Conservation (phyloP, 2,888 invertebrate species). For the Apamea sordens region DNA sequence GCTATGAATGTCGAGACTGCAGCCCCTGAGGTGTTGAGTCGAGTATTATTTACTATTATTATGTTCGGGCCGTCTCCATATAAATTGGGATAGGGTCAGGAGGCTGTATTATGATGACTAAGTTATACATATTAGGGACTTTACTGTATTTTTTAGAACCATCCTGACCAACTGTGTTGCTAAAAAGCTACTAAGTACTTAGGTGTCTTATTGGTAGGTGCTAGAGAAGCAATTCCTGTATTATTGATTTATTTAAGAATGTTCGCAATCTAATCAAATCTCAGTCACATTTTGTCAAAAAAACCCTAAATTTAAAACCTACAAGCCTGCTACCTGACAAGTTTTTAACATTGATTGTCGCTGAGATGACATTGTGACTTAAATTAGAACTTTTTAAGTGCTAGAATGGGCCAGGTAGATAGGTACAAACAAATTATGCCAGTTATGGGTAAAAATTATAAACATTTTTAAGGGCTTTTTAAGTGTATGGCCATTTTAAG, state of each 20-base stretch:
- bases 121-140: too few relatives aligned
- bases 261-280: not conserved
- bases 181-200: too few relatives aligned
- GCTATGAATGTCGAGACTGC: too few relatives aligned
- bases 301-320: not conserved
- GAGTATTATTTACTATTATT: not conserved
- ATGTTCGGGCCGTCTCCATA: not conserved
- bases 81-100: too few relatives aligned
- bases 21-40: not conserved
- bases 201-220: not conserved
- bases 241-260: not conserved
- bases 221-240: not conserved
- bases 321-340: not conserved
- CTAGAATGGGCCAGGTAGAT: not conserved
- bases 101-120: not conserved
- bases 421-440: not conserved
- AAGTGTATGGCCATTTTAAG: not conserved
- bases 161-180: not conserved
- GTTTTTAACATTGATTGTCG: not conserved
- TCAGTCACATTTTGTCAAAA: not conserved
- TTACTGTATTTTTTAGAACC: not conserved
- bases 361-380: not conserved
- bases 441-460: not conserved
- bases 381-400: not conserved
- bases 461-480: not conserved